Evolutionary conservation across 2,113 vertebrate species (phyloP).

Genomic region (Malurus melanocephalus): DNA sequence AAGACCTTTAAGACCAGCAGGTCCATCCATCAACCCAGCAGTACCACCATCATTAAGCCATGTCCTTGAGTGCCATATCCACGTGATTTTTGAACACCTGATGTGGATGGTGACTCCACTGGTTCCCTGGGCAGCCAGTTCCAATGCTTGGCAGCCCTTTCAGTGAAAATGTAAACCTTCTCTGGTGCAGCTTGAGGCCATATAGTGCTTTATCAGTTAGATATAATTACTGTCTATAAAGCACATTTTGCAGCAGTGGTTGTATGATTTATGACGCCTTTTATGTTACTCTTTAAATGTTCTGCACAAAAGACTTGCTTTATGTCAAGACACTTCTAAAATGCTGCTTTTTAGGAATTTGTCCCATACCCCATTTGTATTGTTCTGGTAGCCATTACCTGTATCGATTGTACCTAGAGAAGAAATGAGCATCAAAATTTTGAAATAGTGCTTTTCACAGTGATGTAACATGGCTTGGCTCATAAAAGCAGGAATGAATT

Average conservation of each 20-base stretch:
- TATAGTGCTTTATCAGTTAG: neutral
- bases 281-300: neutral
- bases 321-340: neutral
- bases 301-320: neutral
- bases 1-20: neutral
- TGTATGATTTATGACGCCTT: neutral
- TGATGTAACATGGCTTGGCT: rapidly evolving
- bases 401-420: rapidly evolving
- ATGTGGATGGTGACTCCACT: neutral
- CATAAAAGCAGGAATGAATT: neutral
- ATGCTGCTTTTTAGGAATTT: neutral
- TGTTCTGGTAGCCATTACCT: neutral
- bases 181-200: neutral
- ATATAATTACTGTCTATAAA: neutral
- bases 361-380: neutral
- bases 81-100: neutral
- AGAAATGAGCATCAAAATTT: neutral
- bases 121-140: neutral
- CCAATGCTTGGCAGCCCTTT: neutral
- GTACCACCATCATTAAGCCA: neutral
- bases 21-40: neutral
- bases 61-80: neutral
- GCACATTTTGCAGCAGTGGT: neutral
- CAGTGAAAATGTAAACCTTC: neutral
- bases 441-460: neutral